Base-by-base conservation (phyloP, 1,140 invertebrate genomes). In the Goniozus legneri region DNA sequence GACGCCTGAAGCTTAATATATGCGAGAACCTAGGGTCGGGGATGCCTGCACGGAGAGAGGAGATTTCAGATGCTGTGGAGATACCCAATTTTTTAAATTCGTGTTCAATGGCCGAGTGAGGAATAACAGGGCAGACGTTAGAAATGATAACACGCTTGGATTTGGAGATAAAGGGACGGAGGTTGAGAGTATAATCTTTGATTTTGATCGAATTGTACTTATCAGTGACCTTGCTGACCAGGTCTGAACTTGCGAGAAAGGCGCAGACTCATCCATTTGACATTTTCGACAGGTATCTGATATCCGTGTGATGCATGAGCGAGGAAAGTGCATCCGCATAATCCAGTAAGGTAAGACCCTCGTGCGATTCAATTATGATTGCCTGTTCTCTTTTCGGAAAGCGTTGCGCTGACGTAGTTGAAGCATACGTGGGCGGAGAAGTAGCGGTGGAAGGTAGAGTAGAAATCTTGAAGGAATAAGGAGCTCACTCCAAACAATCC, bases 261-360 rank as follows among this genome's bases (percentile, higher is more conserved):
- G 32, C 8, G 19, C 35, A 46, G 8, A 47, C 33, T 32, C 36
- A 20, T 3, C 7, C 16, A 12, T 39, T 39, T 2, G 44, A 47
- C 2, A 47, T 47, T 33, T 36, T 18, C 8, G 46, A 48, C 1
- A 22, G 15, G 12, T 31, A 42, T 41, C 31, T 15, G 3, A 48
- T 43, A 14, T 37, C 42, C 3, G 2, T 8, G 24, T 14, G 16
- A n/a, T 22, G 22, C 2, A 30, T 31, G 2, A 43, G 15, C 2
- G 30, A 34, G 2, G 18, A 7, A 15, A 43, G 3, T 3, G 39
- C 34, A 27, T 10, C 4, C 4, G 10, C 24, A 27, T 27, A 27
- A 10, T 27, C 24, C 4, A 10, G 4, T 27, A 27, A 10, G 4
- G 24, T 27, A 27, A 27, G 10, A 10, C 10, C 24, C 10, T 27